Conservation (phyloP, 1,140 invertebrate genomes). For the Metopolophium dirhodum region DNA sequence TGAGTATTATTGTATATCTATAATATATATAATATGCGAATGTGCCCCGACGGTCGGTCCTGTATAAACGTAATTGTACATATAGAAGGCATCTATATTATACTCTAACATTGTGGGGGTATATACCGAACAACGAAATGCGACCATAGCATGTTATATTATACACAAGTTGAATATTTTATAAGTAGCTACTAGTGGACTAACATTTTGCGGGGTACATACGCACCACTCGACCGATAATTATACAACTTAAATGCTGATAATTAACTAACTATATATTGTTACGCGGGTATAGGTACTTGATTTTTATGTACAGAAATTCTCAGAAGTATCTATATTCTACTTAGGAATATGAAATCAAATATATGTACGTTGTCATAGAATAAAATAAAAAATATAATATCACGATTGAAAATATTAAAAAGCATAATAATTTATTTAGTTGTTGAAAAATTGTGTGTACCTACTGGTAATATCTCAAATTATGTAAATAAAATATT, state of each 20-base stretch:
- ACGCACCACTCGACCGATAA: neutral
- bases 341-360: neutral
- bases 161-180: neutral
- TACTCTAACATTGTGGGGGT: neutral
- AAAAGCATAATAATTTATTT: neutral
- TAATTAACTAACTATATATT: neutral
- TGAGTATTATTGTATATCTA: neutral
- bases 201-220: neutral
- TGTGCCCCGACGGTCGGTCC: neutral
- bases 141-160: neutral
- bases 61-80: neutral
- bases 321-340: neutral
- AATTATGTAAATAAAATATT: no score
- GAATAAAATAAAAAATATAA: no score
- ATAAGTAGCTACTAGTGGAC: neutral
- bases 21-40: neutral
- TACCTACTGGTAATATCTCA: no score
- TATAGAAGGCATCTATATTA: neutral
- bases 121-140: neutral
- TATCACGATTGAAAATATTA: no score
- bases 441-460: neutral
- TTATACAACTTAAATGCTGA: neutral
- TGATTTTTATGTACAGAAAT: neutral
- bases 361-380: neutral
- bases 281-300: no score